These are phyloP conservation scores for Gambusia holbrooki DNA, from an alignment of 2,113 vertebrate species.

Conservation along the genomic window DNA sequence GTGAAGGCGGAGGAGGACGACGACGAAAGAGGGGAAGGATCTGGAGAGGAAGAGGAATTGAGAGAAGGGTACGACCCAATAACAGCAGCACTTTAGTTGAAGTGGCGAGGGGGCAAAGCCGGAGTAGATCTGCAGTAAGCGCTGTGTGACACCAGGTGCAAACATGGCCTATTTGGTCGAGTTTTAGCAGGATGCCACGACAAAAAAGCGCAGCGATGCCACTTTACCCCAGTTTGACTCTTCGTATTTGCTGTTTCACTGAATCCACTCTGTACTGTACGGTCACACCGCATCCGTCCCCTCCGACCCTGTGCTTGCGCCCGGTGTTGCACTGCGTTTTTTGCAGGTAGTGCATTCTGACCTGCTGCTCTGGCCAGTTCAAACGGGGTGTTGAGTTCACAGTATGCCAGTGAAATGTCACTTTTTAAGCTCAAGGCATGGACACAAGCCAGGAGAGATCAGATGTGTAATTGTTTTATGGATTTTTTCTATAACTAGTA, in stretches of 20 bases:
- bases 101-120: constrained; percentile 28
- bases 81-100: constrained; percentile 75
- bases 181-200: constrained; percentile 27
- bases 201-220: constrained; percentile 32
- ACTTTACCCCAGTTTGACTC: constrained; percentile 29
- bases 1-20: constrained; percentile 73
- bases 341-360: constrained; percentile 54
- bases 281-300: constrained; percentile 41
- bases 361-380: constrained; percentile 42
- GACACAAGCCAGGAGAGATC: constrained; percentile 64
- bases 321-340: constrained; percentile 48
- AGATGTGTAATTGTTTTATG: constrained; percentile 26
- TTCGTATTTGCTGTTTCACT: constrained; percentile 28
- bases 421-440: constrained; percentile 60
- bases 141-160: constrained; percentile 51
- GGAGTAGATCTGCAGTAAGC: constrained; percentile 64
- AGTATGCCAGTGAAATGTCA: constrained; percentile 63
- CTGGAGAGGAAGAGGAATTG: background rate
- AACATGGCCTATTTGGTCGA: constrained; percentile 22
- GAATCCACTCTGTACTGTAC: constrained; percentile 49
- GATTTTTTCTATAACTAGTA: constrained; percentile 74
- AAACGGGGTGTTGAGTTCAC: constrained; percentile 62
- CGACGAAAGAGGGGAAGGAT: background rate
- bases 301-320: constrained; percentile 43
- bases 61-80: constrained; percentile 57